A percentile compares a stretch with the other conserved stretches of the same genome.
Conservation (phyloP, 2,888 invertebrate species). For the Meta bourneti region DNA sequence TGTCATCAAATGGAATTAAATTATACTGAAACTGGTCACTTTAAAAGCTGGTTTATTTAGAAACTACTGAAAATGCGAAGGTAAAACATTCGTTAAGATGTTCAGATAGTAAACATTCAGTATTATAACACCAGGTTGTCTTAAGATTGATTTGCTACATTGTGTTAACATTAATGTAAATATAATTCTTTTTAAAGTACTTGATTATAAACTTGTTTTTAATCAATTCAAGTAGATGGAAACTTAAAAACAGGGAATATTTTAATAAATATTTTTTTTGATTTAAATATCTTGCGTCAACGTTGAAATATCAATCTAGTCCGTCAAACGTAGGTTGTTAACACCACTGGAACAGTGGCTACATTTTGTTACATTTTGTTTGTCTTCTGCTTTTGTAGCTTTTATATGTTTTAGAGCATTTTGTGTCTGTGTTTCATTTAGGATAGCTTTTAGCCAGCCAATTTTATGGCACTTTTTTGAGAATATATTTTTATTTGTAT, state of each 20-base stretch:
- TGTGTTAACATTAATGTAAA: not conserved
- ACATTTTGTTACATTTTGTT: conserved; percentile 58
- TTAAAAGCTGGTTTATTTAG: no score
- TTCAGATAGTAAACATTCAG: no score
- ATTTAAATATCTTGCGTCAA: not conserved
- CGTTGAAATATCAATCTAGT: conserved; percentile 57
- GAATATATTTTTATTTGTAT: conserved; percentile 68
- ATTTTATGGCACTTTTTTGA: conserved; percentile 54
- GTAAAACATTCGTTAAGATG: no score
- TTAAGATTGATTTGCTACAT: not conserved
- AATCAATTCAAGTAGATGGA: not conserved
- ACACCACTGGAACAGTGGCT: conserved; percentile 11
- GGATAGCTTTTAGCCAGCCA: conserved; percentile 70
- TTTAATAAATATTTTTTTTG: not conserved
- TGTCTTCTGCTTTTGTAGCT: conserved; percentile 69
- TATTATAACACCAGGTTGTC: not conserved
- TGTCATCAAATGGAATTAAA: no score
- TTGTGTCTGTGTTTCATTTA: conserved; percentile 66
- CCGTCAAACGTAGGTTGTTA: conserved; percentile 25
- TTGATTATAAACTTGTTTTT: not conserved
- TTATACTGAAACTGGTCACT: no score
- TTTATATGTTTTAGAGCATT: conserved; percentile 74
- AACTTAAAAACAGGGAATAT: not conserved
- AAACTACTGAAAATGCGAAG: no score
- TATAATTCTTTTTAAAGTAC: not conserved